Conservation (phyloP, 2,888 invertebrate species). For the Nudaria mundana region DNA sequence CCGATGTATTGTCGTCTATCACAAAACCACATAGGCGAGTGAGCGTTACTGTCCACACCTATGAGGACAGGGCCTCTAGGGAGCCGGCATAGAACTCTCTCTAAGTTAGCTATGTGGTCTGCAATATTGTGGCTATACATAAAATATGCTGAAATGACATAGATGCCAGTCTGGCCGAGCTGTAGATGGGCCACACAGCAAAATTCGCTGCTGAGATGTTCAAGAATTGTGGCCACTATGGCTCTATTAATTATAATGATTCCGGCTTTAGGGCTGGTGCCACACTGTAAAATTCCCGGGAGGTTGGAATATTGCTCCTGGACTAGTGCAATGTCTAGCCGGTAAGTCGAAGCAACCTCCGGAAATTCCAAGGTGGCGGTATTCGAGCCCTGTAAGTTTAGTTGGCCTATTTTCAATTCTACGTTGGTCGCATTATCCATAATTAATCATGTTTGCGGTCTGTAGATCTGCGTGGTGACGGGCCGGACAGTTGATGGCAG, state of each 20-base stretch:
- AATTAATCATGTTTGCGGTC: not conserved
- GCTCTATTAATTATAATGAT: not conserved
- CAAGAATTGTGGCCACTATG: not conserved
- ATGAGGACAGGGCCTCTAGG: not conserved
- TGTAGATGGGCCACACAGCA: not conserved
- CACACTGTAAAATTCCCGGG: not conserved
- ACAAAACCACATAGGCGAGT: not conserved
- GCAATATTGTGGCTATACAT: not conserved
- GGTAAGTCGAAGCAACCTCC: constrained; percentile 9
- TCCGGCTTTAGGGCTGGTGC: not conserved
- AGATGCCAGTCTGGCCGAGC: no score
- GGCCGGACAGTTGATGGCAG: constrained; percentile 18
- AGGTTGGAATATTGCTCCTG: constrained; percentile 26
- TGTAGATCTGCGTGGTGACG: constrained; percentile 15
- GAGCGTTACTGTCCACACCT: not conserved
- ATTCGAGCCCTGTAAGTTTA: constrained; percentile 23
- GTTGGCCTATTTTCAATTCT: constrained; percentile 21
- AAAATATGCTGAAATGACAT: no score
- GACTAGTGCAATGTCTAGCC: constrained; percentile 25
- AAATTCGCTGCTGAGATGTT: not conserved
- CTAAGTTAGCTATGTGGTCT: not conserved
- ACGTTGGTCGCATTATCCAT: constrained; percentile 9
- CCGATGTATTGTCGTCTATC: not conserved
- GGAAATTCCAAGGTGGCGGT: constrained; percentile 18
- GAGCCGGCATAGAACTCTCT: not conserved